These are phyloP conservation scores for Tachysurus fulvidraco DNA, from an alignment of 2,113 vertebrate species.

Conservation along the genomic window DNA sequence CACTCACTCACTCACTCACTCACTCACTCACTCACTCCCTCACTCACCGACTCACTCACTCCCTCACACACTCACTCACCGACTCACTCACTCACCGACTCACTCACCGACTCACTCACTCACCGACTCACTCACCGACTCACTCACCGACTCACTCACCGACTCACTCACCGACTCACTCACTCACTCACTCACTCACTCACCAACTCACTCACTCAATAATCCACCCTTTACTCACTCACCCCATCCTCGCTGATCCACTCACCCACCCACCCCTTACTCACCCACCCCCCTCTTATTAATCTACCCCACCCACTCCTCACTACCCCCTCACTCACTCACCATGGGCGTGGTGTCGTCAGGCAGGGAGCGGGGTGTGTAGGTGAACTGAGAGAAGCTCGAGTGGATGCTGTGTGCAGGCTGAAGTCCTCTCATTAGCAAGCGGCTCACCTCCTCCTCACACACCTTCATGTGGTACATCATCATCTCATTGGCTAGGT, in stretches of 20 bases:
- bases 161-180: background rate
- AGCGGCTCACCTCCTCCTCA: constrained; percentile 87
- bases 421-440: constrained; percentile 79
- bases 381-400: constrained; percentile 85
- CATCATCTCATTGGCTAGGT: constrained; percentile 98
- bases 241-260: background rate
- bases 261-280: background rate
- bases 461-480: constrained; percentile 99
- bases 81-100: background rate
- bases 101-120: no score
- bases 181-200: no score
- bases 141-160: background rate
- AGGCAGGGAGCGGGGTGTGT: constrained; percentile 86
- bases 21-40: no score
- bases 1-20: no score
- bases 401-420: constrained; percentile 79
- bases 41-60: background rate
- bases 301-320: background rate
- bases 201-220: no score
- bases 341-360: constrained; percentile 92
- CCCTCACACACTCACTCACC: background rate
- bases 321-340: constrained; percentile 48
- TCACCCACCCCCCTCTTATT: no score
- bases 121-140: no score
- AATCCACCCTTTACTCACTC: no score